Base-by-base conservation (phyloP, 2,888 invertebrate genomes). In the Napeogenes inachia region DNA sequence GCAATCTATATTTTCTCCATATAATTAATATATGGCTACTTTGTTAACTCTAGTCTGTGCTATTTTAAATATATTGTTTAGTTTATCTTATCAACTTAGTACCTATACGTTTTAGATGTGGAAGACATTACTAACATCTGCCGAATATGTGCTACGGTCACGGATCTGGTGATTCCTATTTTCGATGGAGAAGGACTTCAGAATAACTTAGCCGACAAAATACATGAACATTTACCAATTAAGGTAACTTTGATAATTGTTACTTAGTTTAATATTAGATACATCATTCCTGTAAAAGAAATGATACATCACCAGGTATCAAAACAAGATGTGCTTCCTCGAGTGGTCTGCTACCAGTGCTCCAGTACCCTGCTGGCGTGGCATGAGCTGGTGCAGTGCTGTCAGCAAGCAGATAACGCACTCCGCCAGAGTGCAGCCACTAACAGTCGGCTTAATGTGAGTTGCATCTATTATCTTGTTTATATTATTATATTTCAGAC, bases 271-370 rank as follows among this genome's bases (percentile, higher is more conserved):
- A 10, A 10, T 42, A 8, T 10, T 42, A 10, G 3, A 10, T 42
- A 12, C 3, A 10, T 10, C 5, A 42, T 1, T 42, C 12, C 42
- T 42, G 1, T 10, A 12, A 3, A 42, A 42, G 12, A 10, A 42
- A 13, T 54, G n/a, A 21, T 50, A 10, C 46, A 12, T 58, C 73
- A 65, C 3, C 75, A 93, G 93, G 86, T 93, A n/a, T 73, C 79
- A 0, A 75, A 80, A 65, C 72, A 73, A 0, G 94, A 94, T 72
- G 78, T 74, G 12, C 79, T 94, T 64, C 94, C 94, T 0, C 76
- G 87, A 55, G 91, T 92, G 68, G 83, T 94, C 68, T 95, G 95
- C 82, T 92, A 91, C 77, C 92, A 92, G 67, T 95, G 95, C 75
- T 92, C 92, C 1, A 92, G 92, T 65, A 93, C 93, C 0, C 77